These are phyloP conservation scores for Drosophila putrida DNA, from an alignment of 2,888 invertebrate species.

Conservation along the genomic window DNA sequence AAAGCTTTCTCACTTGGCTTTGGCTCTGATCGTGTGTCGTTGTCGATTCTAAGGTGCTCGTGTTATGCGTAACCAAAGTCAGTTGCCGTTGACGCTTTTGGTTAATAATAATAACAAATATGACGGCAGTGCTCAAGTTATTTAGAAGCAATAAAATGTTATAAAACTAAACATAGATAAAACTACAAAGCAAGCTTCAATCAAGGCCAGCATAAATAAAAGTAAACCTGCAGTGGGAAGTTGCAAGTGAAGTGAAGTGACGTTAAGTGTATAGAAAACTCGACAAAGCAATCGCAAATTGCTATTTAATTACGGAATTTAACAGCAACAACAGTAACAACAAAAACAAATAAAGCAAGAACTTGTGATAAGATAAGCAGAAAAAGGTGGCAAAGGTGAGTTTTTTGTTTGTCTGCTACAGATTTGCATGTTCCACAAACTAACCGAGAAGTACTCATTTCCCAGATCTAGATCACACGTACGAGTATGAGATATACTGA, in stretches of 20 bases:
- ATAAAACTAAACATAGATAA: conserved; percentile 12
- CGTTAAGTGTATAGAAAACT: conserved; percentile 1
- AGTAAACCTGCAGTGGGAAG: conserved; percentile 17
- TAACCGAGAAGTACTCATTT: neutral
- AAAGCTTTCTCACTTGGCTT: conserved; percentile 27
- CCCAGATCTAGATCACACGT: conserved; percentile 27
- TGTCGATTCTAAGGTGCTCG: conserved; percentile 63
- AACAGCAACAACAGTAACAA: conserved; percentile 12
- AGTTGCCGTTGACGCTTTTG: conserved; percentile 65
- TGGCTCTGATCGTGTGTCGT: conserved; percentile 16
- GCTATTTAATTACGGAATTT: conserved; percentile 55
- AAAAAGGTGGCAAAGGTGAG: conserved; percentile 57
- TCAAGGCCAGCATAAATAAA: conserved; percentile 62
- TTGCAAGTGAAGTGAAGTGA: conserved; percentile 34
- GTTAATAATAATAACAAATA: conserved; percentile 72
- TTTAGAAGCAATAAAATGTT: conserved; percentile 35
- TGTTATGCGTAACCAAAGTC: conserved; percentile 61
- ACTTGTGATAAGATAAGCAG: conserved; percentile 61
- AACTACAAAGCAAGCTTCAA: conserved; percentile 15
- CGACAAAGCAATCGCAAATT: conserved; percentile 34
- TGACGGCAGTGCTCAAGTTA: conserved; percentile 52
- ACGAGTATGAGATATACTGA: neutral
- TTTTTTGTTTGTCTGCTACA: conserved; percentile 11
- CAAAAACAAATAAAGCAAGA: conserved; percentile 10
- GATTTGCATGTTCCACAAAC: conserved; percentile 51